These are phyloP conservation scores for Tethya wilhelma DNA, from an alignment of 37 sponge, comb jelly and placozoan species.

Conservation along the genomic window DNA sequence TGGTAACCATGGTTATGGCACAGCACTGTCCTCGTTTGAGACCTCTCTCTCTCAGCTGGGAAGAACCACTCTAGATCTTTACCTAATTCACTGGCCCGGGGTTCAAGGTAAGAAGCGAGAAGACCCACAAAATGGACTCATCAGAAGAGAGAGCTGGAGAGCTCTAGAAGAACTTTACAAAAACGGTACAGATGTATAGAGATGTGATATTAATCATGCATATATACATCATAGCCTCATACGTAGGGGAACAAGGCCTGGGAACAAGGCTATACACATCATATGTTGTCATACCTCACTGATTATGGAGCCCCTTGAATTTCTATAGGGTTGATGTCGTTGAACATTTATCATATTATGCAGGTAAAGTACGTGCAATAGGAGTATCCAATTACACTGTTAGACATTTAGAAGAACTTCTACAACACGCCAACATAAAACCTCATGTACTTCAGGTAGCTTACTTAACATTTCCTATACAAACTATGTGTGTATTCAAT, in stretches of 20 bases:
- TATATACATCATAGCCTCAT: no score
- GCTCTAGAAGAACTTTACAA: constrained; percentile 66
- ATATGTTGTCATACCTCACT: no score
- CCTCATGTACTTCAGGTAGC: constrained; percentile 61
- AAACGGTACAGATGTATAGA: constrained; percentile 5
- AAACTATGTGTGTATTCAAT: not conserved
- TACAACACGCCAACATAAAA: constrained; percentile 40
- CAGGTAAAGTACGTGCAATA: constrained; percentile 53
- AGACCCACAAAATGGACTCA: constrained; percentile 29
- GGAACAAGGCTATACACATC: no score
- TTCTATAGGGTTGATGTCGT: not conserved
- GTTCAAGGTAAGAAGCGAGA: constrained; percentile 26
- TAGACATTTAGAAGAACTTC: constrained; percentile 55
- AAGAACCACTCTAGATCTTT: constrained; percentile 33
- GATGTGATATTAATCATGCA: not conserved
- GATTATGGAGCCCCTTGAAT: no score
- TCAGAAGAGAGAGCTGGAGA: constrained; percentile 65
- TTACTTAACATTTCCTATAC: not conserved
- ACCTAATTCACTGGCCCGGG: constrained; percentile 81
- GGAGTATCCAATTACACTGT: constrained; percentile 80
- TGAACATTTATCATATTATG: not conserved
- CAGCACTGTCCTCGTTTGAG: constrained; percentile 29
- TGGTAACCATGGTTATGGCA: constrained; percentile 64
- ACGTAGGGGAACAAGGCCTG: no score
- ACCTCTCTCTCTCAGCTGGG: constrained; percentile 15